Evolutionary conservation across 2,113 vertebrate genomes (phyloP), one percentile per base, ranked within the genome.

Genomic region (Otocyon megalotis): DNA sequence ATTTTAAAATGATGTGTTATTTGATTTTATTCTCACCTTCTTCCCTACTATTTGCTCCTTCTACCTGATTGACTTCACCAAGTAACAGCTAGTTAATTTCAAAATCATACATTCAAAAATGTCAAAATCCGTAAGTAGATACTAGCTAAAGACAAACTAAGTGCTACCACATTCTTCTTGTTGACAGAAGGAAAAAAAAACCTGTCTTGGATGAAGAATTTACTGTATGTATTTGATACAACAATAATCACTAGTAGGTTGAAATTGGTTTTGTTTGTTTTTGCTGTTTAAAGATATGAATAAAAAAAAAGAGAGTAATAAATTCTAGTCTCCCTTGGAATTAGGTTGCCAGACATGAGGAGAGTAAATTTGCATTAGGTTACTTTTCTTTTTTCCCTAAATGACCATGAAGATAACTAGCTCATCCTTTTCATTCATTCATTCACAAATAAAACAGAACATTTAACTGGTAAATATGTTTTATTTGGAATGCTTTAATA

Each of bases 401-500:
- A 81, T 77, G 72, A 76, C 63, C 69, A 80, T 32, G 15, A 86
- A 79, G 30, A 90, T 84, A 97, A 93, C 43, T 77, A 96, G 67
- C 43, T 81, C 86, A 43, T 54, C 50, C 58, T 89, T 94, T 95
- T 95, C 58, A 90, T 96, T 97, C 58, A 87, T 50, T 76, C 26
- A 22, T 88, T 65, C 63, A 90, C 12, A 96, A 92, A 89, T 93
- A 92, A 97, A 95, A 84, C 13, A 94, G 80, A 95, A 62, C 63
- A 71, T 30, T 97, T 95, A 91, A 69, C 35, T 65, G 17, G 77
- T 88, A 26, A 72, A 62, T 92, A 76, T 93, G 48, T 94, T 94
- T 91, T 95, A 88, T 94, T 97, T 85, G 65, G 54, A 90, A 76
- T 69, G 65, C 69, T 96, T 96, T 94, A 94, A 96, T 89, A 93